These are phyloP conservation scores for Stichopus horrens DNA, from an alignment of 53 echinoderm and acorn worm species.

Conservation along the genomic window DNA sequence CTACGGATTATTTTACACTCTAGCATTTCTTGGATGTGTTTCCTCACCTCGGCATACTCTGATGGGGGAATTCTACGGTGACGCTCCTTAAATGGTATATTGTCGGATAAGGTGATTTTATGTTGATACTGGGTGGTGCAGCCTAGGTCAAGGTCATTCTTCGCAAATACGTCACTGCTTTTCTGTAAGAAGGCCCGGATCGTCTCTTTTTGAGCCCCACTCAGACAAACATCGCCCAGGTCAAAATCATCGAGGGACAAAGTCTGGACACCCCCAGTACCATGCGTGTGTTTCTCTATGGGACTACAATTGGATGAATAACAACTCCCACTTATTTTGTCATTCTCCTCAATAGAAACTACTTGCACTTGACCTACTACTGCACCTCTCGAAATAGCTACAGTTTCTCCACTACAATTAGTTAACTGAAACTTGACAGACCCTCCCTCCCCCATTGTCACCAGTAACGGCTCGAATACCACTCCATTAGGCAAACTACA, in stretches of 20 bases:
- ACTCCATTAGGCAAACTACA: neutral
- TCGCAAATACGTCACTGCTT: slow-evolving; percentile 7
- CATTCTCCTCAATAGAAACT: neutral
- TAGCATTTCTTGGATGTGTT: slow-evolving; percentile 45
- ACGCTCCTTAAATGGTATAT: slow-evolving; percentile 25
- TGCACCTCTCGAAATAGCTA: neutral
- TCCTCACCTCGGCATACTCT: slow-evolving; percentile 53
- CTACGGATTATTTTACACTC: slow-evolving; percentile 41
- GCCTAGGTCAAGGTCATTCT: slow-evolving; percentile 23
- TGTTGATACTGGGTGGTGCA: slow-evolving; percentile 24
- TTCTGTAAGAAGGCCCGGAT: neutral
- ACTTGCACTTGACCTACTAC: neutral
- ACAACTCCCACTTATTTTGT: neutral
- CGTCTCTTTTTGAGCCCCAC: slow-evolving; percentile 41
- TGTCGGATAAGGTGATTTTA: slow-evolving; percentile 25
- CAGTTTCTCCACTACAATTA: neutral
- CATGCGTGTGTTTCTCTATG: neutral
- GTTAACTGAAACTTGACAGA: neutral
- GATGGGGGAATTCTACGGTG: slow-evolving; percentile 47
- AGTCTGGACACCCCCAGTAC: neutral
- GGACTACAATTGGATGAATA: neutral
- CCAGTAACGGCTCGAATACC: neutral
- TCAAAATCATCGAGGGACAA: too few relatives aligned
- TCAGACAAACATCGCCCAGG: too few relatives aligned
- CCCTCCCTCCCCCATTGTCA: neutral